Conservation (phyloP, 2,888 invertebrate genomes). For the Geotrupes spiniger region DNA sequence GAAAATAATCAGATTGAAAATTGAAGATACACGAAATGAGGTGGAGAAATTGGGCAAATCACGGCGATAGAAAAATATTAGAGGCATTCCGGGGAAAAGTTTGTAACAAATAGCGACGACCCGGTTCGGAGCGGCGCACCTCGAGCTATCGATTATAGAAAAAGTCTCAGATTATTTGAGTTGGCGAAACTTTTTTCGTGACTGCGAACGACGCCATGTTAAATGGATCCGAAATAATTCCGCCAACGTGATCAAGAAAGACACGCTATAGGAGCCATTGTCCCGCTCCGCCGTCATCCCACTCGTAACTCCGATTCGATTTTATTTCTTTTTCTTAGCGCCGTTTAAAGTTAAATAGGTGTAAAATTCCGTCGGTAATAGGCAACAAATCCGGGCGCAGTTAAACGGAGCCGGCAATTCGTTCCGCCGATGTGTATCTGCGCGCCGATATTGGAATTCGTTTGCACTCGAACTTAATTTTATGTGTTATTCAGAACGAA, state of each 20-base stretch:
- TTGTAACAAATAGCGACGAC: constrained; percentile 20
- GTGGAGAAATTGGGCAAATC: constrained; percentile 27
- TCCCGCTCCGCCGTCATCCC: constrained; percentile 28
- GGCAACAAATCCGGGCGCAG: constrained; percentile 42
- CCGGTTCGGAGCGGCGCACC: constrained; percentile 21
- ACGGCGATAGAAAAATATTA: constrained; percentile 30
- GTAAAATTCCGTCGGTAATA: constrained; percentile 51
- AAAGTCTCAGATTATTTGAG: constrained; percentile 37
- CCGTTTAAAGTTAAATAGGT: constrained; percentile 51
- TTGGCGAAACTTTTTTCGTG: constrained; percentile 43
- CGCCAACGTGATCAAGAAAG: constrained; percentile 45
- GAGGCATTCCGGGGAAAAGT: constrained; percentile 21
- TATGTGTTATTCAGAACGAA: constrained; percentile 43
- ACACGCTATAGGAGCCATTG: constrained; percentile 44
- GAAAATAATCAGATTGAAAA: constrained; percentile 25
- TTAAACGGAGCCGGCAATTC: constrained; percentile 12
- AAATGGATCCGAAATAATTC: constrained; percentile 52
- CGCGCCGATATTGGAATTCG: constrained; percentile 22
- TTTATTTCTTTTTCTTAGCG: constrained; percentile 40
- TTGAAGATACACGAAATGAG: constrained; percentile 25
- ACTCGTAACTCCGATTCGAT: constrained; percentile 34
- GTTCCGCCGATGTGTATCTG: constrained; percentile 23
- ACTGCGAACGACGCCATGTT: constrained; percentile 45
- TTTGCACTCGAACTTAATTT: constrained; percentile 39
- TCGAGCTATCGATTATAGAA: constrained; percentile 34